phyloP scores from a whole-genome alignment of 2,113 vertebrate genomes.

The pig (Sus scrofa) region T2T-Sscrofa CM000829.6:27904501-27905000 shows the following conservation, averaged over 20 bases:
- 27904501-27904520: not conserved
- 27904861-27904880: not conserved
- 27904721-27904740: not conserved
- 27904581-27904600: not conserved
- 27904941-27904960: not conserved
- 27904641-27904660: not conserved
- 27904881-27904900: not conserved
- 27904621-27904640: not conserved
- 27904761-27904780: conserved; percentile 23
- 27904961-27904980: not conserved
- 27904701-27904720: conserved; percentile 25
- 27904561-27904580: not conserved
- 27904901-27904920: not conserved
- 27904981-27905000: not conserved
- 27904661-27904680: not conserved
- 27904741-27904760: conserved; percentile 2
- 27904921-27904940: not conserved
- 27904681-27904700: conserved; percentile 13
- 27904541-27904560: not conserved
- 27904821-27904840: not conserved
- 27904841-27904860: not conserved
- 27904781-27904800: conserved; percentile 20
- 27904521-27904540: not conserved
- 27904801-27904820: not conserved
- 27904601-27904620: not conserved